Conservation (phyloP, 2,888 invertebrate genomes). For the Amphipyra berbera region DNA sequence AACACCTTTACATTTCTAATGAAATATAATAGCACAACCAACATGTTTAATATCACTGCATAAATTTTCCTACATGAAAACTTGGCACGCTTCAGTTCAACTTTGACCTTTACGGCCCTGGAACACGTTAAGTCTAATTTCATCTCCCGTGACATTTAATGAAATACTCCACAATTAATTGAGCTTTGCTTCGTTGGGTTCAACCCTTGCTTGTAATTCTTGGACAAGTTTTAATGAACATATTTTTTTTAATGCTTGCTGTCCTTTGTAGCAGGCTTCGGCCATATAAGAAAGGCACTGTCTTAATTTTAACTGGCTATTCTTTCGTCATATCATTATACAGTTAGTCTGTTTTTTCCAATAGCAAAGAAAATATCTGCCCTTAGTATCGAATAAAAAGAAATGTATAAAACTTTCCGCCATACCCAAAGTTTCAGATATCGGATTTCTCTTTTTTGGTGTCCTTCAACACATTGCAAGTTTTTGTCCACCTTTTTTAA, state of each 20-base stretch:
- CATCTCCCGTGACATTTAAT: slow-evolving; percentile 52
- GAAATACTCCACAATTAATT: slow-evolving; percentile 29
- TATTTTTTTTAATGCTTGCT: slow-evolving; percentile 19
- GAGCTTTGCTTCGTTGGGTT: slow-evolving; percentile 22
- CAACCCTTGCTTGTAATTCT: slow-evolving; percentile 23
- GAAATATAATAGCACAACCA: background rate
- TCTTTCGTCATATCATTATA: too few species aligned
- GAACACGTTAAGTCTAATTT: slow-evolving; percentile 42
- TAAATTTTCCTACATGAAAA: slow-evolving; percentile 16
- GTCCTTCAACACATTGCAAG: background rate
- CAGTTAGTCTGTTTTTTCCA: background rate
- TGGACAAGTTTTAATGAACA: slow-evolving; percentile 31
- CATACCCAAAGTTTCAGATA: too few species aligned
- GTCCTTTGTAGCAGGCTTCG: slow-evolving; percentile 2
- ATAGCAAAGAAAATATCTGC: too few species aligned
- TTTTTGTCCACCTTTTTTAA: slow-evolving; percentile 13
- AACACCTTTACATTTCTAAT: too few species aligned
- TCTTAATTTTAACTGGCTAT: background rate
- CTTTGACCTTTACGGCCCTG: slow-evolving; percentile 51
- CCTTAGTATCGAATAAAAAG: too few species aligned
- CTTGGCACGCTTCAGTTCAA: slow-evolving; percentile 45
- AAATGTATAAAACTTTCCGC: too few species aligned
- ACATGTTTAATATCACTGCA: slow-evolving; percentile 16
- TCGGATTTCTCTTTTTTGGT: too few species aligned
- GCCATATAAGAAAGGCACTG: background rate